Evolutionary conservation across 2,888 invertebrate genomes (phyloP).

Genomic region (Liodrosophila aerea): DNA sequence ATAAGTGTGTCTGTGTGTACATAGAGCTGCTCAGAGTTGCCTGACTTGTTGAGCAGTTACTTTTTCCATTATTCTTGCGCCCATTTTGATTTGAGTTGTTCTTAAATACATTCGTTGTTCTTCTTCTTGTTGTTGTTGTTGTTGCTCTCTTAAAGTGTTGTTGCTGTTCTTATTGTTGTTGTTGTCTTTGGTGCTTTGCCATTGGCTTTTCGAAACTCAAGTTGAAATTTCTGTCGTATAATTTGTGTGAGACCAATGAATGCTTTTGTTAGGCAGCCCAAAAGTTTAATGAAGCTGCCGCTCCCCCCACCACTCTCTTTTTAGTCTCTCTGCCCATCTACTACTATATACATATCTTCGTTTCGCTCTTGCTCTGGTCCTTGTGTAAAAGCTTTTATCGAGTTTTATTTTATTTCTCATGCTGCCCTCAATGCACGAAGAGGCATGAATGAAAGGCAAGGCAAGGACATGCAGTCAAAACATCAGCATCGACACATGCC

Average conservation of each 20-base stretch:
- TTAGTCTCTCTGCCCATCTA: background rate
- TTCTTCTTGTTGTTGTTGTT: conserved; percentile 23
- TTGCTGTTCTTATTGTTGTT: conserved; percentile 28
- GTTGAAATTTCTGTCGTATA: conserved; percentile 46
- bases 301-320: background rate
- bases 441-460: conserved; percentile 43
- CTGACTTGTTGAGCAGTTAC: conserved; percentile 74
- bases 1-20: conserved; percentile 39
- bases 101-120: too few species aligned
- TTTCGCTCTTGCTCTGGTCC: background rate
- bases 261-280: conserved; percentile 27
- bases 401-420: conserved; percentile 14
- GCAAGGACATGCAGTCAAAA: conserved; percentile 59
- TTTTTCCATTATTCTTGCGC: conserved; percentile 77
- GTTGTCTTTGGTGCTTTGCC: conserved; percentile 65
- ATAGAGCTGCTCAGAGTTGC: conserved; percentile 62
- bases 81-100: conserved; percentile 67
- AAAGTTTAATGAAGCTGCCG: conserved; percentile 15
- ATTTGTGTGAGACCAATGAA: conserved; percentile 37
- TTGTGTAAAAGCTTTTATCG: conserved; percentile 18
- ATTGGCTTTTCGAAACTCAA: conserved; percentile 68
- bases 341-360: background rate
- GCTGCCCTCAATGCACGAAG: background rate
- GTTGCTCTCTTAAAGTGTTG: conserved; percentile 7
- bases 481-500: conserved; percentile 55